Percentiles rank a stretch among this genome's conserved stretches.
These are phyloP conservation scores for Graptemys geographica DNA, from an alignment of 2,797 vertebrate species.

Conservation along the genomic window DNA sequence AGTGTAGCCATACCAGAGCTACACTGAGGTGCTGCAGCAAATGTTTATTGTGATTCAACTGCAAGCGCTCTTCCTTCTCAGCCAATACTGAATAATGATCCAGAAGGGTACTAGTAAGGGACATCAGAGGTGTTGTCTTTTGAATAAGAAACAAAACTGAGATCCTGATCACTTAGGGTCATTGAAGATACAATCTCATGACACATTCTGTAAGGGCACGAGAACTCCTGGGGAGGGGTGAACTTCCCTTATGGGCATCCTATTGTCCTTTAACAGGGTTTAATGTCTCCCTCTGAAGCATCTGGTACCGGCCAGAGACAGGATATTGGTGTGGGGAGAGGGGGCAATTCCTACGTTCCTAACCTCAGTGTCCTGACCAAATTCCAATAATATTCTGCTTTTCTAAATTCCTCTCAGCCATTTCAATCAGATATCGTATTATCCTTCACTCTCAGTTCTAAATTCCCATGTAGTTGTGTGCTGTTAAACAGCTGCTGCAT, in stretches of 20 bases:
- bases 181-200: neutral
- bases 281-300: neutral
- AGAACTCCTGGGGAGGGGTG: neutral
- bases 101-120: neutral
- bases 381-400: neutral
- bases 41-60: neutral
- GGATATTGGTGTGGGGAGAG: neutral
- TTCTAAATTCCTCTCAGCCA: neutral
- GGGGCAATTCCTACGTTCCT: neutral
- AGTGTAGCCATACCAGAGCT: neutral
- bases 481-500: constrained; percentile 6
- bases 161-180: too few species aligned
- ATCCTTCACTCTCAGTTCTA: neutral
- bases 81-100: neutral
- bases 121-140: too few species aligned
- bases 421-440: neutral
- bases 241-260: neutral
- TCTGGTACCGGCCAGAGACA: neutral
- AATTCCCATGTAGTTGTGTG: neutral
- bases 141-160: neutral
- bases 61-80: neutral
- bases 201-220: neutral
- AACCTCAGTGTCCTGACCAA: neutral
- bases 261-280: neutral
- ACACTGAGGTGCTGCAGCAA: neutral